Percentiles rank a stretch among this genome's conserved stretches.
These are phyloP conservation scores for Spatula clypeata DNA, from an alignment of 2,797 vertebrate species.

Conservation along the genomic window DNA sequence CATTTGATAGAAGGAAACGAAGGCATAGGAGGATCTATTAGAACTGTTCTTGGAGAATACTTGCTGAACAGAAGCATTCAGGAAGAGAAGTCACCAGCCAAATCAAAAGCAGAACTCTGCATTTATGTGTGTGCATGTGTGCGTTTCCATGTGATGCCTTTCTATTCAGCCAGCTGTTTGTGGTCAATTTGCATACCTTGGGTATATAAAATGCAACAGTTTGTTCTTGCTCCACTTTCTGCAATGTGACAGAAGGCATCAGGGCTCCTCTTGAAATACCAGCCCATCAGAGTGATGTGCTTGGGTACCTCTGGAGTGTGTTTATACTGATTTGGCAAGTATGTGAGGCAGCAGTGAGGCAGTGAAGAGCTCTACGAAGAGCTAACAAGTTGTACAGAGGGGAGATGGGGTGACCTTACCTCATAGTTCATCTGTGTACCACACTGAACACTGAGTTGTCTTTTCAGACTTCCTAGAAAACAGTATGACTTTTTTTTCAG, in stretches of 20 bases:
- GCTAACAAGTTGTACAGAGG: neutral
- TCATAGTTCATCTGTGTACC: neutral
- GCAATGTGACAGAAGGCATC: neutral
- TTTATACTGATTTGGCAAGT: conserved; percentile 66
- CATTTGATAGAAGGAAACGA: neutral
- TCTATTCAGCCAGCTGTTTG: neutral
- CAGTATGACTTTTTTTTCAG: neutral
- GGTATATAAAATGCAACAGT: neutral
- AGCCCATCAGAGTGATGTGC: conserved; percentile 18
- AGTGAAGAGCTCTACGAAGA: neutral
- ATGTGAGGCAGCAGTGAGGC: conserved; percentile 54
- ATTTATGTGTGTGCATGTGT: neutral
- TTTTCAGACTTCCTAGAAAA: neutral
- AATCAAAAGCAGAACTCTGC: neutral
- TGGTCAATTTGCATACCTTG: neutral
- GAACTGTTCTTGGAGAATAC: neutral
- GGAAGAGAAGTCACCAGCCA: neutral
- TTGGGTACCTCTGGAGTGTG: conserved; percentile 37
- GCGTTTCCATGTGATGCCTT: fast-evolving
- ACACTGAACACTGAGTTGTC: neutral
- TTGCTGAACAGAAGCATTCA: neutral
- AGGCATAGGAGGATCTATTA: neutral
- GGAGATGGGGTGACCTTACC: neutral
- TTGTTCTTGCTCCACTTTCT: neutral
- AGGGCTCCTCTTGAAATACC: conserved; percentile 59